Evolutionary conservation across 2,797 vertebrate genomes (phyloP), one percentile per base, ranked within the genome.

Genomic region (Gymnopithys bicolor): DNA sequence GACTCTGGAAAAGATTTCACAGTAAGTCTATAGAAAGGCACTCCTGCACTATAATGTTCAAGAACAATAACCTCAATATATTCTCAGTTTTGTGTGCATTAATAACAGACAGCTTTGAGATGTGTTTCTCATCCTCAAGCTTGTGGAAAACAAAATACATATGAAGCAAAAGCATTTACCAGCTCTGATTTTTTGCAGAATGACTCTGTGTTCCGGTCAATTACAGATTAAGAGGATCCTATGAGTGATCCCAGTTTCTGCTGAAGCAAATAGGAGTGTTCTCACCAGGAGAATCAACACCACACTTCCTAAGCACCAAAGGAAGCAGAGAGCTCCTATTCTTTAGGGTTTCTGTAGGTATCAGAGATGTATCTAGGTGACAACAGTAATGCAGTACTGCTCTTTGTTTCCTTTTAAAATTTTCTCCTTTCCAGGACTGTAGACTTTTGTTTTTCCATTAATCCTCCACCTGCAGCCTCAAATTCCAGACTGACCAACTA

Each of bases 391-490:
- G 21, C 35, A 45, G 43, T 43, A 16, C 15, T 76, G 39, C 7
- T 75, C 49, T 69, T 55, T n/a, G 5, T 5, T 39, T 49, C 32
- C 70, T 63, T 59, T 76, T 23, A 25, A 37, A 32, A 10, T 52
- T 45, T 81, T 23, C 46, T 85, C 22, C 76, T 39, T 3, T 37
- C 46, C 45, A 66, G 18, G 45, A 35, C 11, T 48, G 32, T 27
- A 69, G 13, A 13, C 3, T 52, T 55, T 10, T 56, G 33, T 51
- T 89, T 91, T 92, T 64, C 28, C 49, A 71, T 87, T 86, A 49
- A 91, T 56, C 33, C 19, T 91, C 64, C 41, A 68, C 33, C n/a
- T 63, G 64, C 56, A 87, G 32, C 43, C 74, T 83, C 81, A 82
- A 49, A 76, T 77, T 88, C 45, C 32, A 66, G 35, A 75, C 37